Evolutionary conservation across 2,888 invertebrate genomes (phyloP), one percentile per base, ranked within the genome.

Genomic region (Euzetes globulus): DNA sequence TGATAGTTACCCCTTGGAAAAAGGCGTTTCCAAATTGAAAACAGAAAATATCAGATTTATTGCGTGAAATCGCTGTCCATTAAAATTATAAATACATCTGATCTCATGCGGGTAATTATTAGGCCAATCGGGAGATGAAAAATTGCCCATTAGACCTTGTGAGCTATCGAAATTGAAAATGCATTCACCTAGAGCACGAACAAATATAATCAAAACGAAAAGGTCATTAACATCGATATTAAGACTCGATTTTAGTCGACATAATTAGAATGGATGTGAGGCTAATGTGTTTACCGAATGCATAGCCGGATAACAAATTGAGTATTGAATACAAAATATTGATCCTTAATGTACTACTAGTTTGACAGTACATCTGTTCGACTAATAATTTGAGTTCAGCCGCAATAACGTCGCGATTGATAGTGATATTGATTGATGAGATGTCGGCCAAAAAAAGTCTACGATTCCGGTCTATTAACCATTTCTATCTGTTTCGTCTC

Each of bases 21-120:
- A 82, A 19, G 81, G 80, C 17, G 80, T 77, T 74, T 82, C 81
- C 52, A 82, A 78, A 63, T 81, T 80, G 76, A 82, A 81, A 19
- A 78, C 76, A 27, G 78, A 76, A 72, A 82, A 82, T 22, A 79
- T 79, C 25, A 82, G 79, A 70, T 80, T 79, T 29, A 82, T 77
- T n/a, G 81, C 81, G 75, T 82, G 80, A 77, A 79, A 81, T 9
- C 79, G 78, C 72, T 79, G 77, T 4, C 81, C 81, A 76, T 74
- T 60, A 72, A 80, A 79, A 41, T 79, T 76, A 76, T 80, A 80
- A 58, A 77, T 77, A 73, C 80, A 80, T 25, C 78, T 78, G 1
- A 80, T 78, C 72, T 80, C 80, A n/a, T 79, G 78, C 3, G 81
- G 79, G 75, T 81, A 81, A n/a, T 79, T 79, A 29, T 75, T 75